Percentiles rank a stretch among this genome's conserved stretches.
Evolutionary conservation across 1,140 invertebrate genomes (phyloP).

Genomic region (Macrobrachium nipponense): DNA sequence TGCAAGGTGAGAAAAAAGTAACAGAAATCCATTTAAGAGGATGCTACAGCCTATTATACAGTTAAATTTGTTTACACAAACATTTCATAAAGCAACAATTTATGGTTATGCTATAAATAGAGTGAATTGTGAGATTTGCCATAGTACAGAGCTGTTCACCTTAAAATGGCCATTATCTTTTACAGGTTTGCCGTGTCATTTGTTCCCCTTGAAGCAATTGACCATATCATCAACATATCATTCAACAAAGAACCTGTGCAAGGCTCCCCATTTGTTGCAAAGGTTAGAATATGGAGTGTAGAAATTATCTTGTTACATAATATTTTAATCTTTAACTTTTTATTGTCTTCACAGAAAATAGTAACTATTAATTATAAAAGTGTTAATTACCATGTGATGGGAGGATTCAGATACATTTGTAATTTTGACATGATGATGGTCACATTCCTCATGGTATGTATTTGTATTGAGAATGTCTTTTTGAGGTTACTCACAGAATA

Average conservation of each 20-base stretch:
- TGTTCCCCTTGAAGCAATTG: slow-evolving; percentile 90
- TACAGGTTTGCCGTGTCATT: slow-evolving; percentile 93
- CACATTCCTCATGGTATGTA: no score
- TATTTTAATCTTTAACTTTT: not conserved
- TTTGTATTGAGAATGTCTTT: no score
- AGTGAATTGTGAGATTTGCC: not conserved
- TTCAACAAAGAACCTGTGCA: slow-evolving; percentile 90
- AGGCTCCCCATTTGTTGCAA: slow-evolving; percentile 69
- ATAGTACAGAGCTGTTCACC: slow-evolving; percentile 11
- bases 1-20: slow-evolving; percentile 65
- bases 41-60: no score
- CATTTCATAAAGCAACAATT: no score
- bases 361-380: no score
- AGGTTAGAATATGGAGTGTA: slow-evolving; percentile 30
- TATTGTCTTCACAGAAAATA: not conserved
- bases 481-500: no score
- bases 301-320: not conserved
- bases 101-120: no score
- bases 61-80: no score
- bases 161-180: slow-evolving; percentile 66
- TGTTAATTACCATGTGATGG: no score
- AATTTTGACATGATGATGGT: no score
- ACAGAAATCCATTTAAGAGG: not conserved
- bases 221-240: slow-evolving; percentile 95
- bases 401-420: no score